Conservation (phyloP, 2,113 vertebrate genomes). For the Mesocricetus auratus region DNA sequence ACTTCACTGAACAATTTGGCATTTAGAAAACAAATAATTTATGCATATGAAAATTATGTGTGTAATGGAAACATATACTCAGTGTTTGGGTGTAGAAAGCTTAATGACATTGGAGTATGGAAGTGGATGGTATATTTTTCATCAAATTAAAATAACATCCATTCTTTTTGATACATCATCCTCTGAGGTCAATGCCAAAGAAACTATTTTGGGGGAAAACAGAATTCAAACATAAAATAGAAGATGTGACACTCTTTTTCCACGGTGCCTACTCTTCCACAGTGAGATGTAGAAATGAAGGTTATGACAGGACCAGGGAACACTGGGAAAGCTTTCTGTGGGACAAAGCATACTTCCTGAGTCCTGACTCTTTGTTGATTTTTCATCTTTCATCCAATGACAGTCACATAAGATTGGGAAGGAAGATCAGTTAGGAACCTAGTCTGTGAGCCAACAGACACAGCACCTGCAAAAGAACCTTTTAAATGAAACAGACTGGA, state of each 20-base stretch:
- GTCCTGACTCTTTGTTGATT: background rate
- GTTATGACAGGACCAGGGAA: background rate
- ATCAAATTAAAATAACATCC: background rate
- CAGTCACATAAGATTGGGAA: background rate
- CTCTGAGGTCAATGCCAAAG: background rate
- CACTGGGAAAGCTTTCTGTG: background rate
- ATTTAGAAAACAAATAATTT: slow-evolving; percentile 1
- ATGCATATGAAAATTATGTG: background rate
- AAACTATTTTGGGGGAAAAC: slow-evolving; percentile 41
- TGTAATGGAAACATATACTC: slow-evolving; percentile 7
- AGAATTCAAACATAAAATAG: slow-evolving; percentile 44
- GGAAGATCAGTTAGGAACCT: background rate
- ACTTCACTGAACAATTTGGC: background rate
- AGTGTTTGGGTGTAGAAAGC: background rate
- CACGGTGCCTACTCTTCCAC: background rate
- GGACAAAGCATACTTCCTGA: background rate
- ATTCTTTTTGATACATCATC: background rate
- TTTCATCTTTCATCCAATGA: background rate
- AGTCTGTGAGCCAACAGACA: slow-evolving; percentile 59
- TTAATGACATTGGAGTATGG: background rate
- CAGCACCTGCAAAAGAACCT: slow-evolving; percentile 77
- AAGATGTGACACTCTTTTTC: background rate
- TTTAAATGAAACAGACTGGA: slow-evolving; percentile 80
- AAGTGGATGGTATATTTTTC: background rate
- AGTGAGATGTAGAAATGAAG: background rate